A percentile compares a stretch with the other conserved stretches of the same genome.
phyloP scores from a whole-genome alignment of 2,888 invertebrate species.

The Drosophila kuntzei region DNA sequence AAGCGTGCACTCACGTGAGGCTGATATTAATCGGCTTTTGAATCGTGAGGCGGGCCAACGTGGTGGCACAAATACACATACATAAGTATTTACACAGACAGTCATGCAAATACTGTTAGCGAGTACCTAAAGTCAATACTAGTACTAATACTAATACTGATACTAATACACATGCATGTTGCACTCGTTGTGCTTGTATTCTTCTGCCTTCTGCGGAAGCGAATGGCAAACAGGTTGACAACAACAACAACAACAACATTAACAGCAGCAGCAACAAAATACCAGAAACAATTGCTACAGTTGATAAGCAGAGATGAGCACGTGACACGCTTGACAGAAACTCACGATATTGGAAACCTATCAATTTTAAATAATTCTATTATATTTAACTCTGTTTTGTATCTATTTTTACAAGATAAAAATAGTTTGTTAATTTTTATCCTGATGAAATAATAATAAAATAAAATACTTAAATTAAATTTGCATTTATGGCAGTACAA shows the following conservation, averaged over 20 bases:
- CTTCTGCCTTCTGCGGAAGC: conserved; percentile 54
- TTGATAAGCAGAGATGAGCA: conserved; percentile 27
- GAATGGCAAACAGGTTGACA: conserved; percentile 64
- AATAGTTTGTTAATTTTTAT: too few species aligned
- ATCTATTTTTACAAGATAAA: too few species aligned
- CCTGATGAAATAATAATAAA: too few species aligned
- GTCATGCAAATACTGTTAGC: conserved; percentile 39
- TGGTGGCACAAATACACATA: conserved; percentile 32
- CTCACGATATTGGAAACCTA: neutral
- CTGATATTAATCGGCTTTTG: conserved; percentile 79
- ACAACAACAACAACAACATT: conserved; percentile 27
- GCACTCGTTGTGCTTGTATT: conserved; percentile 12
- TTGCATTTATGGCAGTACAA: too few species aligned
- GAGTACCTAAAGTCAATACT: conserved; percentile 29
- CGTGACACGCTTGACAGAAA: conserved; percentile 9
- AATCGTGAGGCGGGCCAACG: conserved; percentile 66
- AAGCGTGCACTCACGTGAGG: conserved; percentile 79
- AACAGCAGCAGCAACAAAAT: conserved; percentile 29
- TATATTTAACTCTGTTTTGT: too few species aligned
- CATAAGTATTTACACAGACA: conserved; percentile 27
- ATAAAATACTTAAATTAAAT: too few species aligned
- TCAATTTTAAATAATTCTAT: too few species aligned
- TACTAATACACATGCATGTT: conserved; percentile 9
- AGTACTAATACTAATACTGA: conserved; percentile 31
- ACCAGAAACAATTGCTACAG: conserved; percentile 43